Percentiles rank a stretch among this genome's conserved stretches.
Evolutionary conservation across 2,888 invertebrate genomes (phyloP).

Genomic region (Patella caerulea): DNA sequence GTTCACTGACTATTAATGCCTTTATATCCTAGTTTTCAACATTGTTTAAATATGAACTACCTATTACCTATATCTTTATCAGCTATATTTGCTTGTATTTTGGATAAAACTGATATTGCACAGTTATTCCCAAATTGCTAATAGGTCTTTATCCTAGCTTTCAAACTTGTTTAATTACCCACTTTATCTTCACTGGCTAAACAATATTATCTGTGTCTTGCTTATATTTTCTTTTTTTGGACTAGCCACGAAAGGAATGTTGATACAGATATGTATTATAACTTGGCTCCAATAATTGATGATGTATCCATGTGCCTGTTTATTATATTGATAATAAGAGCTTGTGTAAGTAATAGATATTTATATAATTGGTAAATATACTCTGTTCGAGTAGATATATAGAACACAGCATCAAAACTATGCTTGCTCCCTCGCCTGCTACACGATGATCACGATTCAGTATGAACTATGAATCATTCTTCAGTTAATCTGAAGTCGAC

Average conservation of each 20-base stretch:
- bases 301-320: not conserved
- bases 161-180: no score
- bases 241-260: not conserved
- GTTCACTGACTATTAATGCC: no score
- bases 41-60: no score
- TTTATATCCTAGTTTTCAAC: no score
- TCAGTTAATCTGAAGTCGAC: not conserved
- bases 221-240: not conserved
- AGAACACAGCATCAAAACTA: not conserved
- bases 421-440: not conserved
- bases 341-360: not conserved
- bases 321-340: no score
- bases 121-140: no score
- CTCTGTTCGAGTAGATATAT: not conserved
- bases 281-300: not conserved
- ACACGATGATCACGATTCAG: not conserved
- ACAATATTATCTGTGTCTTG: no score
- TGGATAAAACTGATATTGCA: no score
- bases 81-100: no score
- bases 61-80: no score
- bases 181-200: no score
- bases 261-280: not conserved
- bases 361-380: slow-evolving; percentile 10
- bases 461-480: not conserved
- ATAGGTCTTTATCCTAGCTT: no score